Evolutionary conservation across 2,888 invertebrate genomes (phyloP).

Genomic region (Drosophila emarginata): DNA sequence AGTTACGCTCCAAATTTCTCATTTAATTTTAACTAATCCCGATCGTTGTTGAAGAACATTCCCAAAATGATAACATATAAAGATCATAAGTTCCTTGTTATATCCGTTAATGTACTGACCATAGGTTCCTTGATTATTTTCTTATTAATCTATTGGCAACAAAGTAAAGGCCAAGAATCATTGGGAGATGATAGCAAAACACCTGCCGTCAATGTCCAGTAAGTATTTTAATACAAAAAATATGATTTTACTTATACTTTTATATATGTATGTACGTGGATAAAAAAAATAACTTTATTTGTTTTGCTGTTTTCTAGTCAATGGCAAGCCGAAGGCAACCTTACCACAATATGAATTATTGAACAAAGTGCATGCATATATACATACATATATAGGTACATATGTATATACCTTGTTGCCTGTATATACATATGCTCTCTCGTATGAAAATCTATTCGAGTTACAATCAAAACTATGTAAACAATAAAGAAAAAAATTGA

Average conservation of each 20-base stretch:
- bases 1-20: background rate
- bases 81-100: background rate
- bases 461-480: slow-evolving; percentile 41
- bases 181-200: background rate
- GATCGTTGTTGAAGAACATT: background rate
- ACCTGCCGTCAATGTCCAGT: too few relatives aligned
- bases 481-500: background rate
- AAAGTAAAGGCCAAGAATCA: background rate
- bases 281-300: background rate
- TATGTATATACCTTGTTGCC: too few relatives aligned
- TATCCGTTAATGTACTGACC: background rate
- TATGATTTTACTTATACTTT: background rate
- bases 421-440: background rate
- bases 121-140: background rate
- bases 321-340: background rate
- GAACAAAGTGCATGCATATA: background rate
- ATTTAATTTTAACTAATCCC: too few relatives aligned
- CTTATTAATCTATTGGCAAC: background rate
- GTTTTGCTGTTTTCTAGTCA: slow-evolving; percentile 10
- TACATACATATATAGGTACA: background rate
- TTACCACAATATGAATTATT: slow-evolving; percentile 12
- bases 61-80: slow-evolving; percentile 17
- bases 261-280: background rate
- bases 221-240: background rate
- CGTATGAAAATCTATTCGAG: slow-evolving; percentile 4